Conservation (phyloP, 2,797 vertebrate species). For the Girardinus metallicus region DNA sequence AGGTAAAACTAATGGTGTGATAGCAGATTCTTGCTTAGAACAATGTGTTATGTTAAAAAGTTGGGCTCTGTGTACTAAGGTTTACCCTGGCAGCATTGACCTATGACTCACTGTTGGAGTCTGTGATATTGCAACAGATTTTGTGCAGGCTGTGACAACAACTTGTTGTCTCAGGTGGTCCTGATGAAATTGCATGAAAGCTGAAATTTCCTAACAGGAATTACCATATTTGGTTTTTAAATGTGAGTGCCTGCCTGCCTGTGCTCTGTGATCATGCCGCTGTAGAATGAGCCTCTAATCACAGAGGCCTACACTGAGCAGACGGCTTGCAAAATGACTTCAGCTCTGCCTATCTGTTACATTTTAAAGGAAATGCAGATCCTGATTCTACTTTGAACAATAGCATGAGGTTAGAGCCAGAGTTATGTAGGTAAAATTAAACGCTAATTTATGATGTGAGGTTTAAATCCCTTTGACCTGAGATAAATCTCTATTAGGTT, state of each 20-base stretch:
- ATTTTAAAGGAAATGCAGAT: slow-evolving; percentile 14
- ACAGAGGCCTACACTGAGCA: slow-evolving; percentile 9
- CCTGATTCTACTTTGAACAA: slow-evolving; percentile 14
- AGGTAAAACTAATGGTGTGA: not conserved
- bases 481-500: slow-evolving; percentile 22
- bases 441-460: slow-evolving; percentile 3
- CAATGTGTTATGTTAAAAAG: not conserved
- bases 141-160: slow-evolving; percentile 25
- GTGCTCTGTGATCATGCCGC: slow-evolving; percentile 42
- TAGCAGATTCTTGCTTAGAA: not conserved
- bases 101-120: slow-evolving; percentile 1
- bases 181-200: slow-evolving; percentile 49
- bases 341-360: not conserved
- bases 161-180: slow-evolving; percentile 50
- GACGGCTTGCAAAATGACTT: not conserved
- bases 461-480: slow-evolving; percentile 39
- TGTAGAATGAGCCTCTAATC: slow-evolving; percentile 32
- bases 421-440: slow-evolving; percentile 21
- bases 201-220: slow-evolving; percentile 35
- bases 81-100: slow-evolving; percentile 17
- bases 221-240: slow-evolving; percentile 4
- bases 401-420: slow-evolving; percentile 15
- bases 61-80: not conserved
- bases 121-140: slow-evolving; percentile 44
- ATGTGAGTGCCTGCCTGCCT: slow-evolving; percentile 22